Evolutionary conservation across 2,888 invertebrate genomes (phyloP), one percentile per base, ranked within the genome.

Genomic region (Ashinkailepas kermadecensis): DNA sequence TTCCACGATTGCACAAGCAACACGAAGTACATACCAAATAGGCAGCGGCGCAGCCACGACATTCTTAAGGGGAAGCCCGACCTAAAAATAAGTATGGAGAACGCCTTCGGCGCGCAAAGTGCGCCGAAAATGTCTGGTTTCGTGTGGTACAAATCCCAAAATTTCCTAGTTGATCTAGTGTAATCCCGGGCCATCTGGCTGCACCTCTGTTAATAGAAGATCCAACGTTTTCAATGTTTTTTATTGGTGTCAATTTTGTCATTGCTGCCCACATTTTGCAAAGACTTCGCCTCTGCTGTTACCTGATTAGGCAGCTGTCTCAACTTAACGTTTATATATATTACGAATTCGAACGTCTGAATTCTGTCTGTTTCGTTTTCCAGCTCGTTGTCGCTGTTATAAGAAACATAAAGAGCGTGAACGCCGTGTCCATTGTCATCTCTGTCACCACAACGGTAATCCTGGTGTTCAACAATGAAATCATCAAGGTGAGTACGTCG

Each of bases 391-490:
- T n/a, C 80, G 82, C 67, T 78, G 62, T 83, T 23, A 25, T 81
- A 54, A 54, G 13, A 4, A 54, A 81, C 8, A 21, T 83, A 39
- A 59, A 58, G 0, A 6, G 10, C 11, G 82, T 80, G 6, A 94
- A 95, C 87, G 86, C 89, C 84, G 90, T 91, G 0, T 92, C 95
- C 0, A 87, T 93, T 57, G 87, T 90, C 23, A 90, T 94, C 78
- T 94, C 95, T 0, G 85, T 90, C n/a, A 88, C 92, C 80, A 90
- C 92, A 11, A 91, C 94, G 81, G 85, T 90, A n/a, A 85, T 91
- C 80, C 90, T 94, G 74, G 89, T 92, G 0, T 85, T 93, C 80
- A 93, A 93, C 87, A 93, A 93, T 85, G 93, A 94, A 88, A 84
- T 93, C 10, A 86, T 95, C 0, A 94, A 94, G 91, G 94, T 94